Percentiles rank a stretch among this genome's conserved stretches.
Evolutionary conservation across 1,140 invertebrate species (phyloP).

Genomic region (Heliconius melpomene): DNA sequence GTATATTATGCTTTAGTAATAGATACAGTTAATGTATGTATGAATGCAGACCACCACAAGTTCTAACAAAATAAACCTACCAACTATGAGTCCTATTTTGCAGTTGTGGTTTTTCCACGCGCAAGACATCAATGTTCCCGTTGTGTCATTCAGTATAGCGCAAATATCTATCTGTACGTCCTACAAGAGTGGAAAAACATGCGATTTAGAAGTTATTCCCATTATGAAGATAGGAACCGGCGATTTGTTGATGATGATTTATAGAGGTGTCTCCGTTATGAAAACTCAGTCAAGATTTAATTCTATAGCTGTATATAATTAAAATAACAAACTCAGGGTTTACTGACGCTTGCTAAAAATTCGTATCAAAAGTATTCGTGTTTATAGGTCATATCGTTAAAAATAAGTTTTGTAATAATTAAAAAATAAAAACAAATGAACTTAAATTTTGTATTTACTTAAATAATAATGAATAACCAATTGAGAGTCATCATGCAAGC

Average conservation of each 20-base stretch:
- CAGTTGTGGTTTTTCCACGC: conserved; percentile 98
- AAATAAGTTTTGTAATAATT: not conserved
- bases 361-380: not conserved
- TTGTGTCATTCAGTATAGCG: conserved; percentile 99
- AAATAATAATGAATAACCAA: not conserved
- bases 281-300: conserved; percentile 32
- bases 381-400: not conserved
- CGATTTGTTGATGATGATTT: conserved; percentile 67
- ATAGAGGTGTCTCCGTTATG: conserved; percentile 54
- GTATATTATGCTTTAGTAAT: not conserved
- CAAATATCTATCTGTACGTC: conserved; percentile 97
- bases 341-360: not conserved
- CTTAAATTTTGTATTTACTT: not conserved
- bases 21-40: not conserved
- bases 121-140: conserved; percentile 99
- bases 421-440: not conserved
- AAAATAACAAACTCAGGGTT: not conserved
- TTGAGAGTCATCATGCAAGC: not conserved
- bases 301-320: too few relatives aligned
- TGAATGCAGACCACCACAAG: not conserved
- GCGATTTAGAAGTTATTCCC: conserved; percentile 56
- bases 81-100: conserved; percentile 95
- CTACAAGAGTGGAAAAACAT: conserved; percentile 82
- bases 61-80: conserved; percentile 82
- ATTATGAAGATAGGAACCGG: conserved; percentile 29